phyloP scores from a whole-genome alignment of 2,797 vertebrate genomes.

The Hoplostethus mediterraneus region DNA sequence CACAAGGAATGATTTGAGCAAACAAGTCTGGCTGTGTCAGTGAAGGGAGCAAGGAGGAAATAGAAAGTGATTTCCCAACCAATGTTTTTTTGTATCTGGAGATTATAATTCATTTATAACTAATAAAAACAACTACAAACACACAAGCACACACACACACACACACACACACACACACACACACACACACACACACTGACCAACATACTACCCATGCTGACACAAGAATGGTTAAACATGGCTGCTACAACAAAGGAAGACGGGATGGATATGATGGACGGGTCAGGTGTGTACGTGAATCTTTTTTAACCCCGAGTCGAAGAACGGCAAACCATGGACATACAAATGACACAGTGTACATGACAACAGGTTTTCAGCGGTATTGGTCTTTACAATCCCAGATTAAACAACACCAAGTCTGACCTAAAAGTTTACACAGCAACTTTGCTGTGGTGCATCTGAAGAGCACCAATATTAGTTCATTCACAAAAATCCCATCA shows the following conservation, averaged over 20 bases:
- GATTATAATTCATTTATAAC: too few species aligned
- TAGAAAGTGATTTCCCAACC: neutral
- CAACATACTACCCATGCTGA: neutral
- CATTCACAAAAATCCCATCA: conserved; percentile 6
- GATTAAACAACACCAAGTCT: neutral
- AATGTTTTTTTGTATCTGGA: neutral
- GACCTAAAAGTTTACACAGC: neutral
- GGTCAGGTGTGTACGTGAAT: neutral
- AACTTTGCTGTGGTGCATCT: neutral
- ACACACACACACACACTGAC: too few species aligned
- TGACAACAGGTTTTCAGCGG: too few species aligned
- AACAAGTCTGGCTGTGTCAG: neutral
- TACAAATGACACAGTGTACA: too few species aligned
- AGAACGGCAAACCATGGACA: too few species aligned
- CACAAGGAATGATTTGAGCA: neutral
- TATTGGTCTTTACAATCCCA: neutral
- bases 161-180: too few species aligned
- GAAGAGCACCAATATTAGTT: neutral
- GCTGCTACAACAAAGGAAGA: neutral
- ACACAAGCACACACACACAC: too few species aligned
- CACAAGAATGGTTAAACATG: neutral
- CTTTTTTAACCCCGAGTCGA: neutral
- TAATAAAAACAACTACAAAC: too few species aligned
- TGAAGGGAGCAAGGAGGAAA: neutral
- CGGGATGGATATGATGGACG: neutral